phyloP scores from a whole-genome alignment of 2,888 invertebrate genomes.

The Diploptera punctata region DNA sequence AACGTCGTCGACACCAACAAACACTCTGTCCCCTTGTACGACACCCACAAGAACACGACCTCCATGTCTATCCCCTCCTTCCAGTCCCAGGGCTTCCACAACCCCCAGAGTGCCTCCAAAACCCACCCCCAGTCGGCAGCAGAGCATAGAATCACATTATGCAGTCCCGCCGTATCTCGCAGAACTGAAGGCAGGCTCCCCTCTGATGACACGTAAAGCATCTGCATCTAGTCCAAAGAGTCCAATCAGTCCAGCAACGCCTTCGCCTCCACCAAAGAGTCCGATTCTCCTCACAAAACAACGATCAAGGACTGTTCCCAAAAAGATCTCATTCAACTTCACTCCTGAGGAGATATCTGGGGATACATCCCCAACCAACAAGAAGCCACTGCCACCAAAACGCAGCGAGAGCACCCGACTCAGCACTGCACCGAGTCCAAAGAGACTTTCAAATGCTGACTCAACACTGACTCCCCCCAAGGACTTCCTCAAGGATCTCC shows the following conservation, averaged over 20 bases:
- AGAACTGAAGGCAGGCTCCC: constrained; percentile 61
- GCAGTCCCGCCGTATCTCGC: constrained; percentile 60
- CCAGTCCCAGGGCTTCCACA: constrained; percentile 47
- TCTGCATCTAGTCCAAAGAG: constrained; percentile 19
- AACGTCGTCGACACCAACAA: constrained; percentile 47
- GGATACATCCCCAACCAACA: constrained; percentile 49
- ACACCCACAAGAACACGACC: constrained; percentile 51
- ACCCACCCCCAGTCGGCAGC: constrained; percentile 49
- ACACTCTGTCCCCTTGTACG: constrained; percentile 52
- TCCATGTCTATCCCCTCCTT: constrained; percentile 51
- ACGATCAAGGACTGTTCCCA: constrained; percentile 60
- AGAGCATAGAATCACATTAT: constrained; percentile 47
- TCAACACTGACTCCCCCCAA: constrained; percentile 60
- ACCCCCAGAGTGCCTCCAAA: constrained; percentile 37
- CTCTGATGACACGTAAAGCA: constrained; percentile 37
- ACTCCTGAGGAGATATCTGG: constrained; percentile 37
- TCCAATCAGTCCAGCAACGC: constrained; percentile 27
- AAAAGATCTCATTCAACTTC: constrained; percentile 71
- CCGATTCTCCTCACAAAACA: constrained; percentile 59
- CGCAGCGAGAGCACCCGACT: constrained; percentile 76
- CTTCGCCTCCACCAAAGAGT: constrained; percentile 59
- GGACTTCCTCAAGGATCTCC: constrained; percentile 86
- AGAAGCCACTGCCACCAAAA: constrained; percentile 75
- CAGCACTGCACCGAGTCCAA: constrained; percentile 52
- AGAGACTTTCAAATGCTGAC: constrained; percentile 41